Evolutionary conservation across 2,113 vertebrate genomes (phyloP).

Genomic region (Tragelaphus buxtoni): DNA sequence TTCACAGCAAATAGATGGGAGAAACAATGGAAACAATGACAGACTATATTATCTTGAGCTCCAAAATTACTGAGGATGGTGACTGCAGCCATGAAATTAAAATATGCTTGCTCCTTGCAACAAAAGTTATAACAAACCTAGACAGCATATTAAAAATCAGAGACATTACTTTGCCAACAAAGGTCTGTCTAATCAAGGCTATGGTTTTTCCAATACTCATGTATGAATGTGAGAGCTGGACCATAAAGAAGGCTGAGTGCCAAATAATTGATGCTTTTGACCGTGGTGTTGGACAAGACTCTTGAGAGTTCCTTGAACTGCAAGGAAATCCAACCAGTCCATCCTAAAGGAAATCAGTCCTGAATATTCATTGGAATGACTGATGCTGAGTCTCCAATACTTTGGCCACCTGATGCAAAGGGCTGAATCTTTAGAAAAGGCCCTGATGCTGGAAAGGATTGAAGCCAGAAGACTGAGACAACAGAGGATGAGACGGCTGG

Average conservation of each 20-base stretch:
- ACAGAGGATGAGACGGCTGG: background rate
- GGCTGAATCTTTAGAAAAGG: background rate
- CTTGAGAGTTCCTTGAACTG: background rate
- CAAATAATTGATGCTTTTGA: background rate
- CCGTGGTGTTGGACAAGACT: background rate
- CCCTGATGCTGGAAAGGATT: background rate
- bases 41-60: background rate
- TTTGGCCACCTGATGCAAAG: background rate
- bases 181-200: rapidly evolving
- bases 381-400: background rate
- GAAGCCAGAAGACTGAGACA: background rate
- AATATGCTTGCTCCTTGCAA: background rate
- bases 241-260: background rate
- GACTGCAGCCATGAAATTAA: background rate
- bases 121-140: background rate
- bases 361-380: background rate
- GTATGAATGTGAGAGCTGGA: background rate
- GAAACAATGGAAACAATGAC: background rate
- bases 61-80: background rate
- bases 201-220: background rate
- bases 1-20: background rate
- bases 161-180: background rate
- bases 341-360: background rate
- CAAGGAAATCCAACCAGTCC: background rate
- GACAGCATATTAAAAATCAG: background rate